These are phyloP conservation scores for Amblyopsis rosae DNA, from an alignment of 2,113 vertebrate genomes.

Conservation along the genomic window DNA sequence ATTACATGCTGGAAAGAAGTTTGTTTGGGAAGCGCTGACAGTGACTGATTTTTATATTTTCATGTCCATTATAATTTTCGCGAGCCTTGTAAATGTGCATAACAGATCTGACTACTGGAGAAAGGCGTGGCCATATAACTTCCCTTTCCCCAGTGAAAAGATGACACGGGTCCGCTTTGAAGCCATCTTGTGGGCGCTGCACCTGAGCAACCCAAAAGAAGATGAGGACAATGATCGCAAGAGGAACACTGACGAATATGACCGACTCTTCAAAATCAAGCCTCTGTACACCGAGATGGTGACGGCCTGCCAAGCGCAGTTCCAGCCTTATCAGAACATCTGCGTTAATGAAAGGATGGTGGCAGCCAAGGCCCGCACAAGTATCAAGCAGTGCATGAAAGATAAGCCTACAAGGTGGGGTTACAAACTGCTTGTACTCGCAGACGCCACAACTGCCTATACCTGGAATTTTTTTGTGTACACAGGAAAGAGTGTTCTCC, in stretches of 20 bases:
- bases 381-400: no score
- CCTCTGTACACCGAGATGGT: no score
- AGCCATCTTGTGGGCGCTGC: constrained; percentile 23
- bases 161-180: constrained; percentile 23
- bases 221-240: neutral
- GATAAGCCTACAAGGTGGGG: no score
- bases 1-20: neutral
- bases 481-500: neutral
- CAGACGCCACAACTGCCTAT: no score
- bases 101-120: neutral
- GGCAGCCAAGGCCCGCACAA: no score
- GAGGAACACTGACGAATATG: neutral
- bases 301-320: no score
- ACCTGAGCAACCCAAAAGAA: constrained; percentile 14
- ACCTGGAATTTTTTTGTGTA: neutral
- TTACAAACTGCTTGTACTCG: no score
- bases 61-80: neutral
- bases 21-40: neutral
- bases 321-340: no score
- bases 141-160: constrained; percentile 15
- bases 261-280: no score
- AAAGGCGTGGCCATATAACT: constrained; percentile 6
- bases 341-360: no score
- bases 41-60: constrained; percentile 2
- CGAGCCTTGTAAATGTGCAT: neutral